Conservation (phyloP, 2,797 vertebrate species). For the Pristis pectinata region DNA sequence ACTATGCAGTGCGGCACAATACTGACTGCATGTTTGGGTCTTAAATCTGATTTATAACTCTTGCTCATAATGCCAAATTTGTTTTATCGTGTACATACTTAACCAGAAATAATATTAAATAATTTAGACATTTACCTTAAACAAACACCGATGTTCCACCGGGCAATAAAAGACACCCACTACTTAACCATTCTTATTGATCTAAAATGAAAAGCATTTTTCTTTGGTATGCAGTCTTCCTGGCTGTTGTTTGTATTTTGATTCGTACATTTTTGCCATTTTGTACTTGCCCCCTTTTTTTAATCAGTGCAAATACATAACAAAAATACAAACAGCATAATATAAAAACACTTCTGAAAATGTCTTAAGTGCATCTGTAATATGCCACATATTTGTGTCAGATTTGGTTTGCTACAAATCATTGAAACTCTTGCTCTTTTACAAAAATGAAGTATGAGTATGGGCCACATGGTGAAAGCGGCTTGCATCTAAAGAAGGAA, state of each 20-base stretch:
- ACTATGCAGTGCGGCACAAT: background rate
- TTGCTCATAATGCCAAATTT: background rate
- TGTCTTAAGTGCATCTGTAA: background rate
- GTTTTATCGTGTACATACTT: background rate
- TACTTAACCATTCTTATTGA: background rate
- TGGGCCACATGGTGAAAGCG: background rate
- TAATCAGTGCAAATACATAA: background rate
- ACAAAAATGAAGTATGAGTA: constrained; percentile 6
- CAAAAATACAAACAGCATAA: background rate
- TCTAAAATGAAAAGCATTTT: background rate
- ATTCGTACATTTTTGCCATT: background rate
- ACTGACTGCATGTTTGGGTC: background rate
- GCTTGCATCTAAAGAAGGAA: background rate
- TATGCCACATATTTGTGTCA: background rate
- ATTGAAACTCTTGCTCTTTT: background rate
- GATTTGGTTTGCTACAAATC: background rate
- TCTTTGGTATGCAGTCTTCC: background rate
- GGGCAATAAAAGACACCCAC: background rate
- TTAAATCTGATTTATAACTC: background rate
- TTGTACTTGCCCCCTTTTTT: background rate
- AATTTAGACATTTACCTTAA: background rate
- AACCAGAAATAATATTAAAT: background rate
- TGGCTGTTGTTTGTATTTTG: background rate
- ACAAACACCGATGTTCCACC: background rate
- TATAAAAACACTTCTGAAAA: background rate